Evolutionary conservation across 2,888 invertebrate species (phyloP).

Genomic region (Scaptomyza tumidula): DNA sequence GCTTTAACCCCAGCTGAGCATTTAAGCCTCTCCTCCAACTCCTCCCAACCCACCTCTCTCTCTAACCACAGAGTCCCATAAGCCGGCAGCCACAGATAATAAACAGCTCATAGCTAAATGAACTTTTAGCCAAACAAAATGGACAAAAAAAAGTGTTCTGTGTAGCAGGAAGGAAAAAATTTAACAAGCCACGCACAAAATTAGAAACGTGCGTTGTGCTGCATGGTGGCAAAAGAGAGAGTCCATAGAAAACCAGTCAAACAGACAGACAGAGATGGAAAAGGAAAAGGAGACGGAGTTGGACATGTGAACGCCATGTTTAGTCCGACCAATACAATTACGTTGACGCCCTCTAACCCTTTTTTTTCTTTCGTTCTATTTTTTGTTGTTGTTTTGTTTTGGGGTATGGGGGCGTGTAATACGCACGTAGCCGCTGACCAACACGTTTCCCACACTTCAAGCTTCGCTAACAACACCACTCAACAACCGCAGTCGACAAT

Average conservation of each 20-base stretch:
- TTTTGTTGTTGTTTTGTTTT: background rate
- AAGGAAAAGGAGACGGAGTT: constrained; percentile 2
- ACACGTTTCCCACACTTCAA: constrained; percentile 27
- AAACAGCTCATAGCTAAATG: constrained; percentile 76
- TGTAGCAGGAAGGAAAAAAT: constrained; percentile 34
- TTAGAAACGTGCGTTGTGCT: constrained; percentile 72
- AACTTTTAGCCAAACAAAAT: constrained; percentile 62
- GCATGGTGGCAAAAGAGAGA: background rate
- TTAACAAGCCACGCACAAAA: constrained; percentile 78
- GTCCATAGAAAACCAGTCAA: constrained; percentile 44
- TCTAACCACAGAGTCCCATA: constrained; percentile 43
- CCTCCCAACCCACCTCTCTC: background rate
- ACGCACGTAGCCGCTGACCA: constrained; percentile 67
- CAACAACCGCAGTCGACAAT: constrained; percentile 21
- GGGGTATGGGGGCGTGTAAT: constrained; percentile 57
- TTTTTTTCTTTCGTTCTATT: constrained; percentile 28
- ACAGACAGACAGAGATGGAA: constrained; percentile 43
- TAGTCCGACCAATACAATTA: constrained; percentile 73
- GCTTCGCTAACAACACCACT: constrained; percentile 12
- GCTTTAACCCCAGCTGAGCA: constrained; percentile 16
- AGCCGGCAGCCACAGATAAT: constrained; percentile 57
- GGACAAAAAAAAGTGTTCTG: constrained; percentile 50
- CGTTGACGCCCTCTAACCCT: constrained; percentile 67
- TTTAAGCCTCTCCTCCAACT: constrained; percentile 27
- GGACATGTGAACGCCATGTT: constrained; percentile 59